Conservation (phyloP, 2,888 invertebrate species). For the Thecophora atra region DNA sequence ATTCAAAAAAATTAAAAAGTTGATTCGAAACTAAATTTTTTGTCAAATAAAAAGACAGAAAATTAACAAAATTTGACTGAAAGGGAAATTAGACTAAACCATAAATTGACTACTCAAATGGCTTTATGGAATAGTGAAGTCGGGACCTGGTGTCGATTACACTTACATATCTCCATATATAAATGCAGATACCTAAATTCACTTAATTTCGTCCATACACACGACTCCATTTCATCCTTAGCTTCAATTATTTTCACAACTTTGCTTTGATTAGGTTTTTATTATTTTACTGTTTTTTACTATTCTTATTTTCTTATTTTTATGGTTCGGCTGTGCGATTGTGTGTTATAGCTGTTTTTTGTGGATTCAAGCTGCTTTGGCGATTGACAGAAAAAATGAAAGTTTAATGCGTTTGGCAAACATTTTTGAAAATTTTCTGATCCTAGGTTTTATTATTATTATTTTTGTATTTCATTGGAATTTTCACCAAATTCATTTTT, state of each 20-base stretch:
- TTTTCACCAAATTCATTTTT: slow-evolving; percentile 38
- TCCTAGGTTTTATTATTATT: slow-evolving; percentile 29
- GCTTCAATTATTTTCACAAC: too few species aligned
- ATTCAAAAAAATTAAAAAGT: neutral
- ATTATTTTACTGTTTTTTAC: too few species aligned
- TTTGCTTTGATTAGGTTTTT: too few species aligned
- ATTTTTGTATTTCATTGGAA: slow-evolving; percentile 32
- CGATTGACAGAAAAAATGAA: slow-evolving; percentile 57
- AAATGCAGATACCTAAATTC: too few species aligned
- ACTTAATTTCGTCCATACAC: too few species aligned
- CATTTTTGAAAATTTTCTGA: slow-evolving; percentile 51
- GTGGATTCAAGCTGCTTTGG: slow-evolving; percentile 37
- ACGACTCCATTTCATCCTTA: too few species aligned
- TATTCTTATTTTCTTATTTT: too few species aligned
- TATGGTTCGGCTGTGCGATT: too few species aligned
- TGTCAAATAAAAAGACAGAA: neutral
- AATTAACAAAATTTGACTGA: neutral
- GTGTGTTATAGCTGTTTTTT: too few species aligned
- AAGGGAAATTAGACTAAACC: neutral
- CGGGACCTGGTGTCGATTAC: too few species aligned
- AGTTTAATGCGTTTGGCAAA: slow-evolving; percentile 63
- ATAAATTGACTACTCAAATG: neutral
- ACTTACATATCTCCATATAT: too few species aligned
- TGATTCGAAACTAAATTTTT: neutral
- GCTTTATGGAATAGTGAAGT: too few species aligned